phyloP scores from a whole-genome alignment of 1,140 invertebrate genomes.

The Campodea augens region DNA sequence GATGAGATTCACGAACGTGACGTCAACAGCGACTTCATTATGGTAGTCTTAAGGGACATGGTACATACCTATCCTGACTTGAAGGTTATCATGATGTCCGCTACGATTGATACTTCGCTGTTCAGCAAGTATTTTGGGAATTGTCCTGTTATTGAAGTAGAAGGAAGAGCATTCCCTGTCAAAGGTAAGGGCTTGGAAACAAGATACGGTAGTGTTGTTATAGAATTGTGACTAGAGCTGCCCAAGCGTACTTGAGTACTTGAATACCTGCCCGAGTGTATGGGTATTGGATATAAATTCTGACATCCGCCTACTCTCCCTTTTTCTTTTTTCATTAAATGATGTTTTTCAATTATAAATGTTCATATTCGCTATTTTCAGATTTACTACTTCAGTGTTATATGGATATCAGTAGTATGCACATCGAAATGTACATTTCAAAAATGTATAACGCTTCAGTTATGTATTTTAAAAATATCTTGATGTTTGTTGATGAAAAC shows the following conservation, averaged over 20 bases:
- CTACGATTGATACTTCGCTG: conserved; percentile 79
- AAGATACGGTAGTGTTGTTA: conserved; percentile 9
- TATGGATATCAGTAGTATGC: too few relatives aligned
- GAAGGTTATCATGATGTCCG: conserved; percentile 89
- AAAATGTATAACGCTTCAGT: too few relatives aligned
- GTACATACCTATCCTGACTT: conserved; percentile 73
- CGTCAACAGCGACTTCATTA: conserved; percentile 88
- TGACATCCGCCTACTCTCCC: too few relatives aligned
- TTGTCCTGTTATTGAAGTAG: conserved; percentile 60
- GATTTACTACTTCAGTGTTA: too few relatives aligned
- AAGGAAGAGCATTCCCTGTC: conserved; percentile 60
- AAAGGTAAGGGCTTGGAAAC: conserved; percentile 21
- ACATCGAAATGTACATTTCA: too few relatives aligned
- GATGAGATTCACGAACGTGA: conserved; percentile 97
- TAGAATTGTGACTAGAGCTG: too few relatives aligned
- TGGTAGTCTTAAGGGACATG: conserved; percentile 85
- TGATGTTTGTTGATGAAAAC: too few relatives aligned
- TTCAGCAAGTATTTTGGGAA: conserved; percentile 82
- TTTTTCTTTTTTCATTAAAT: not conserved
- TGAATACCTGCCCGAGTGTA: too few relatives aligned
- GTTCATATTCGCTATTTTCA: not conserved
- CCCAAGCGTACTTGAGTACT: too few relatives aligned
- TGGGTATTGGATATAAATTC: too few relatives aligned
- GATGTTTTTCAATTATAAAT: not conserved
- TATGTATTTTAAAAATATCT: too few relatives aligned